Evolutionary conservation across 2,113 vertebrate genomes (phyloP).

Genomic region (Ochotona curzoniae): DNA sequence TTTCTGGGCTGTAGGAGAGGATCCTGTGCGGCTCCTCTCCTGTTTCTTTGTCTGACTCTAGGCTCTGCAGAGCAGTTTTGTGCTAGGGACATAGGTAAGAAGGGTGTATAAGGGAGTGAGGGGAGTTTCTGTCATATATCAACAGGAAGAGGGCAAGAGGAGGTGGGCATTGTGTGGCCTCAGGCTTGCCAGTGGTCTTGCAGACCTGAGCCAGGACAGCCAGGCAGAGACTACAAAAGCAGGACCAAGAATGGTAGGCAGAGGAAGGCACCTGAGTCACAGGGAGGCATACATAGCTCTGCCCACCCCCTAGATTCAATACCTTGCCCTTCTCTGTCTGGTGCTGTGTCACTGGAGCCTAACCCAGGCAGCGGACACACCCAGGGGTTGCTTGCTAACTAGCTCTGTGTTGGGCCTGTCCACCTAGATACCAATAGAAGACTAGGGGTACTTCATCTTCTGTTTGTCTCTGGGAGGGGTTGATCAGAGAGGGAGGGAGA

Average conservation of each 20-base stretch:
- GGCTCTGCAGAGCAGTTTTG: neutral
- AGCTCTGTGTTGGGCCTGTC: neutral
- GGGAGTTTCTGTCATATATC: neutral
- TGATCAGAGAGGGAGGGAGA: neutral
- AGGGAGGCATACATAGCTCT: accelerated
- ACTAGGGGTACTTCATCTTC: neutral
- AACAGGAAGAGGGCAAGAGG: neutral
- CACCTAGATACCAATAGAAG: neutral
- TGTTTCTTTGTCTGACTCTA: neutral
- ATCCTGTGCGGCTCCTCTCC: neutral
- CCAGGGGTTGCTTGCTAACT: neutral
- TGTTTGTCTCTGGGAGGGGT: too few species aligned
- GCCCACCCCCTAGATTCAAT: neutral
- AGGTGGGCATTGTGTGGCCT: neutral
- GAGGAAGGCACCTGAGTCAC: neutral
- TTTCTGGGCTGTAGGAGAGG: neutral
- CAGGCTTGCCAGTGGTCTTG: neutral
- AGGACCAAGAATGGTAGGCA: neutral
- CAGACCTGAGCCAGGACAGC: neutral
- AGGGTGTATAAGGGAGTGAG: neutral
- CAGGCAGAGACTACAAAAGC: neutral
- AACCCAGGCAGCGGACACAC: neutral
- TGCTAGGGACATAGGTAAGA: neutral
- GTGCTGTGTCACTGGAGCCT: neutral
- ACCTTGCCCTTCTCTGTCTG: neutral